phyloP scores from a whole-genome alignment of 2,113 vertebrate species.

The Poeciliopsis turrubarensis region DNA sequence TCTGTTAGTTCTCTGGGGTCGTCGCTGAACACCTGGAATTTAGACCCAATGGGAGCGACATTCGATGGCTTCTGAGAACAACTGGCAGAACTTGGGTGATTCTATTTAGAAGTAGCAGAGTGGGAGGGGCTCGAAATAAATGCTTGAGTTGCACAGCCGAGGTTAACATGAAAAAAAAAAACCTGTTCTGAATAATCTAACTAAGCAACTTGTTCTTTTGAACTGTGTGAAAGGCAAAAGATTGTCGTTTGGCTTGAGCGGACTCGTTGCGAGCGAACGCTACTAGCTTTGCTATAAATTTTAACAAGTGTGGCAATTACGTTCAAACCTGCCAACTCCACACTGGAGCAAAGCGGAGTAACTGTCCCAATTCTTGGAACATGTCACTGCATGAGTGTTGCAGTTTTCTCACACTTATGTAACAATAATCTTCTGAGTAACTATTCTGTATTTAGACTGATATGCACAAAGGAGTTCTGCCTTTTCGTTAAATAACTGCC shows the following conservation, averaged over 20 bases:
- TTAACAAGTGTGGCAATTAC: conserved; percentile 20
- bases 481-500: background rate
- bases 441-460: background rate
- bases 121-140: too few relatives aligned
- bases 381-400: conserved; percentile 12
- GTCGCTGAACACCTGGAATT: too few relatives aligned
- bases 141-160: conserved; percentile 13
- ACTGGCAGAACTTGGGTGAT: background rate
- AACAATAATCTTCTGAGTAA: conserved; percentile 2
- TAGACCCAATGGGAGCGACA: too few relatives aligned
- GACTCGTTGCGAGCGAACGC: background rate
- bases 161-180: conserved; percentile 2
- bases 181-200: background rate
- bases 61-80: too few relatives aligned
- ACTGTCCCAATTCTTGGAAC: conserved; percentile 6
- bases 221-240: background rate
- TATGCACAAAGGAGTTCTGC: background rate
- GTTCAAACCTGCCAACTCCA: conserved; percentile 14
- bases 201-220: background rate
- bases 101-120: background rate
- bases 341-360: background rate
- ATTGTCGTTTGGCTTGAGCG: background rate
- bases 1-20: too few relatives aligned
- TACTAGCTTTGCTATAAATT: background rate
- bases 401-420: conserved; percentile 3